A percentile compares a stretch with the other conserved stretches of the same genome.
These are phyloP conservation scores for Microcebus lehilahytsara DNA, from an alignment of 2,113 vertebrate species.

Conservation along the genomic window DNA sequence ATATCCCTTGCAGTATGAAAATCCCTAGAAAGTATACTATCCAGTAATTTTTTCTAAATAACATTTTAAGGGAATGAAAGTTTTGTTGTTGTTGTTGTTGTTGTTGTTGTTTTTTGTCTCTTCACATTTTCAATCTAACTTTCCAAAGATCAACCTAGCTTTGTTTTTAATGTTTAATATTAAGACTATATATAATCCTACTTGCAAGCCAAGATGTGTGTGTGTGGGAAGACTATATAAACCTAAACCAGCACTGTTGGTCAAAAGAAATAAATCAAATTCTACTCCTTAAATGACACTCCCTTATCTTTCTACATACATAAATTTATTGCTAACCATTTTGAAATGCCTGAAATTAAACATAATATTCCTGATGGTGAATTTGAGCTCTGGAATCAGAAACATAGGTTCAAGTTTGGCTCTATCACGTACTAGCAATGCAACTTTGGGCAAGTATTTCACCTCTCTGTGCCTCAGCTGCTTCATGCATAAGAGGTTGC, in stretches of 20 bases:
- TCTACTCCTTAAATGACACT: background rate
- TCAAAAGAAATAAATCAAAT: slow-evolving; percentile 25
- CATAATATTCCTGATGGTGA: background rate
- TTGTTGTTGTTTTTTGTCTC: background rate
- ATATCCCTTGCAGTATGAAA: background rate
- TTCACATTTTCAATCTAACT: background rate
- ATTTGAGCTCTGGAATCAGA: background rate
- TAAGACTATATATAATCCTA: background rate
- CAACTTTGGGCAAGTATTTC: background rate
- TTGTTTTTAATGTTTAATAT: background rate
- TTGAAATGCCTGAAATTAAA: background rate
- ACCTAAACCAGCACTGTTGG: background rate
- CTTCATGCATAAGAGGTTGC: background rate
- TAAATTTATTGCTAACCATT: background rate
- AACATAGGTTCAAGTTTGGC: background rate
- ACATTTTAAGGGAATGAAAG: background rate
- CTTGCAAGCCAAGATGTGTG: too few species aligned
- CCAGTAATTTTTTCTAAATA: background rate
- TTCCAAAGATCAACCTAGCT: background rate
- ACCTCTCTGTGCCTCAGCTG: background rate
- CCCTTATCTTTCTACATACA: background rate
- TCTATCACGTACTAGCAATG: background rate
- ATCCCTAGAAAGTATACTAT: background rate
- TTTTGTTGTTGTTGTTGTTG: background rate
- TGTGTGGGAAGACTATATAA: too few species aligned